These are phyloP conservation scores for Apeira syringaria DNA, from an alignment of 2,888 invertebrate genomes.

Conservation along the genomic window DNA sequence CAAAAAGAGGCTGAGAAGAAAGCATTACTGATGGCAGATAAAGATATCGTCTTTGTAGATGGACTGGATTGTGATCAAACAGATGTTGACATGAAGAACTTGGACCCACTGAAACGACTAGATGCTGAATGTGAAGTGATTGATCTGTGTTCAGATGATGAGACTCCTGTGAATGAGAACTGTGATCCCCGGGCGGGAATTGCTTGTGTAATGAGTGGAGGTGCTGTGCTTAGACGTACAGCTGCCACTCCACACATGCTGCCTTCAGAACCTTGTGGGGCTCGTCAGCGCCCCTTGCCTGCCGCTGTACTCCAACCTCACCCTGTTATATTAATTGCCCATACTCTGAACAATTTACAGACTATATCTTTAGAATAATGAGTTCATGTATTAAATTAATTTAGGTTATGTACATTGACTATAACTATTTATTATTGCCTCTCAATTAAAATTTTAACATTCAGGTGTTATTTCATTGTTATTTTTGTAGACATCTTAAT, in stretches of 20 bases:
- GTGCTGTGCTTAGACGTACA: slow-evolving; percentile 64
- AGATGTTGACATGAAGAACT: slow-evolving; percentile 48
- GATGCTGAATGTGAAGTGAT: slow-evolving; percentile 83
- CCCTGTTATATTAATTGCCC: slow-evolving; percentile 71
- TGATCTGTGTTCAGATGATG: slow-evolving; percentile 88
- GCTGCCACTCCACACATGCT: slow-evolving; percentile 66
- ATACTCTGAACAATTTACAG: slow-evolving; percentile 72
- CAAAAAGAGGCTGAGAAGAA: slow-evolving; percentile 52
- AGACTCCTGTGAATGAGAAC: slow-evolving; percentile 71
- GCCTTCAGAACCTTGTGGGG: slow-evolving; percentile 72
- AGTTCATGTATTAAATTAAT: slow-evolving; percentile 58
- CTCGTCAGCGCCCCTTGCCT: slow-evolving; percentile 63
- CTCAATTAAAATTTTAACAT: slow-evolving; percentile 63
- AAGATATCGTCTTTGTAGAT: slow-evolving; percentile 75
- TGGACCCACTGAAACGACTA: slow-evolving; percentile 59
- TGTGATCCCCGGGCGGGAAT: slow-evolving; percentile 70
- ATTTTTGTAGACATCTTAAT: too few relatives aligned
- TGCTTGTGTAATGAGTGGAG: slow-evolving; percentile 68
- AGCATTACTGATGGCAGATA: slow-evolving; percentile 43
- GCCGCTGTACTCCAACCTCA: slow-evolving; percentile 68
- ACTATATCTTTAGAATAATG: slow-evolving; percentile 78
- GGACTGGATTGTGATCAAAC: slow-evolving; percentile 56
- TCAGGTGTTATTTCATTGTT: slow-evolving; percentile 43
- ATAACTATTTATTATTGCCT: slow-evolving; percentile 69
- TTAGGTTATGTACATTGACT: slow-evolving; percentile 52